These are phyloP conservation scores for Limenitis arthemis DNA, from an alignment of 2,888 invertebrate species.

Conservation along the genomic window DNA sequence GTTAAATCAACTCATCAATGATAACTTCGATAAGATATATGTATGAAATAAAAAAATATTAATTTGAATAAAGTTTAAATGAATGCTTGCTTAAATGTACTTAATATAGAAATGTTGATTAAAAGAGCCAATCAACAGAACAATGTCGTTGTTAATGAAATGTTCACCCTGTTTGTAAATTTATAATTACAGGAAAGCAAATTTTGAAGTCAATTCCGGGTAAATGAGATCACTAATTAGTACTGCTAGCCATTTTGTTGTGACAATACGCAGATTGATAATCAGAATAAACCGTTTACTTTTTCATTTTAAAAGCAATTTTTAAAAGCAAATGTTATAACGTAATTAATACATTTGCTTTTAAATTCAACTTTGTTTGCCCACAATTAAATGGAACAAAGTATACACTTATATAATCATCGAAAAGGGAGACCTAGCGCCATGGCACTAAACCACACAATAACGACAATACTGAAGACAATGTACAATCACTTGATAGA, in stretches of 20 bases:
- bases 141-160: conserved; percentile 25
- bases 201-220: conserved; percentile 24
- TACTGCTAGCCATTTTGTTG: conserved; percentile 17
- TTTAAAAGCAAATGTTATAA: conserved; percentile 6
- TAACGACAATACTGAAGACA: no score
- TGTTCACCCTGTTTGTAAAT: conserved; percentile 25
- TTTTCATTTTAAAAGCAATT: conserved; percentile 10
- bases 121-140: conserved; percentile 22
- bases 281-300: conserved; percentile 17
- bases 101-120: conserved; percentile 18
- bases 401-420: no score
- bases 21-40: neutral
- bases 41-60: neutral
- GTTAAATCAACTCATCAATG: neutral
- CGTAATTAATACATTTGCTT: conserved; percentile 5
- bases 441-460: no score
- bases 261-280: conserved; percentile 18
- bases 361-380: no score
- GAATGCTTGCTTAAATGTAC: conserved; percentile 3
- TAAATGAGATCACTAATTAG: conserved; percentile 29
- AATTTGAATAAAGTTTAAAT: conserved; percentile 5
- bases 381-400: no score
- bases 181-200: conserved; percentile 26
- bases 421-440: no score
- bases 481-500: no score